phyloP scores from a whole-genome alignment of 2,888 invertebrate species.

The Tryphoninae sp. region DNA sequence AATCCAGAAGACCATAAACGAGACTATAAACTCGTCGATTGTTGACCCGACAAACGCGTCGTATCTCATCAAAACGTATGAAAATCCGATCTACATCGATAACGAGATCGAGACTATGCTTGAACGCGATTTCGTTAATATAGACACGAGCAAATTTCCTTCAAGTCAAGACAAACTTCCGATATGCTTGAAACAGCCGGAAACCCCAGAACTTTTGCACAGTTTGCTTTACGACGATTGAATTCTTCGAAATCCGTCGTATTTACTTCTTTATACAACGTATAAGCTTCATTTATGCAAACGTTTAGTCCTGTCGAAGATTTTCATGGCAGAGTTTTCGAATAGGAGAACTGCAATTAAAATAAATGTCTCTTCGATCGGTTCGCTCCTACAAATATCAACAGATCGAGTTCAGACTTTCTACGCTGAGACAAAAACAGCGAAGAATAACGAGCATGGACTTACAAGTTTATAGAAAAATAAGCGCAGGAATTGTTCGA shows the following conservation, averaged over 20 bases:
- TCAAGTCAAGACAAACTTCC: constrained; percentile 70
- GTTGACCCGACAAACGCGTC: constrained; percentile 70
- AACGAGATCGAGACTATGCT: constrained; percentile 77
- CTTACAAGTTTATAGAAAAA: no score
- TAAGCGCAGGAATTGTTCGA: no score
- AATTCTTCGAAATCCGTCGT: not conserved
- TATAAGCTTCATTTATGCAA: not conserved
- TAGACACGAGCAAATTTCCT: constrained; percentile 73
- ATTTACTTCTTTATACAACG: constrained; percentile 11
- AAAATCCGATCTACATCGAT: constrained; percentile 76
- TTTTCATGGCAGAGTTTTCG: no score
- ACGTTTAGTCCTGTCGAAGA: not conserved
- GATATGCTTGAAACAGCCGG: constrained; percentile 77
- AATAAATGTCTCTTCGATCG: not conserved
- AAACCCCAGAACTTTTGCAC: constrained; percentile 77
- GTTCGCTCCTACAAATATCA: not conserved
- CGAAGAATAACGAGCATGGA: not conserved
- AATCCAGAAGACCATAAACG: constrained; percentile 77
- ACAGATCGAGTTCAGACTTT: no score
- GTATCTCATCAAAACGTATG: constrained; percentile 74
- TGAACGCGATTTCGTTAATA: constrained; percentile 74
- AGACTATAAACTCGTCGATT: constrained; percentile 76
- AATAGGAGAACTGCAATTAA: no score
- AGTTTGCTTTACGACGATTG: constrained; percentile 75
- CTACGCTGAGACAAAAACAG: not conserved